Conservation (phyloP, 1,140 invertebrate genomes). For the Zaprionus lachaisei region DNA sequence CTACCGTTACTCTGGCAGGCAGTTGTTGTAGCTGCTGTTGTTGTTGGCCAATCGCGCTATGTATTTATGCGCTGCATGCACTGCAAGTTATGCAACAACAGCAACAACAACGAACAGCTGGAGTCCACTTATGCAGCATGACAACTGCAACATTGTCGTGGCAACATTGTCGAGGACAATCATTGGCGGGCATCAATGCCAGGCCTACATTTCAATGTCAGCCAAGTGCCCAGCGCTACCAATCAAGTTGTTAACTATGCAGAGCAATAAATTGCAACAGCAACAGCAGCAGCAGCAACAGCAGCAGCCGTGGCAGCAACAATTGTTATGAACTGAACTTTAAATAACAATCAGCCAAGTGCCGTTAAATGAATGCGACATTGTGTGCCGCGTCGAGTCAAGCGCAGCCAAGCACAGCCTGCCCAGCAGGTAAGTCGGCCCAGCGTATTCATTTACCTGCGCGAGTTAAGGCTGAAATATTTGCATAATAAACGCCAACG, state of each 20-base stretch:
- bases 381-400: constrained; percentile 47
- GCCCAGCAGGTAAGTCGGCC: constrained; percentile 35
- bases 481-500: constrained; percentile 82
- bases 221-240: constrained; percentile 76
- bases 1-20: constrained; percentile 61
- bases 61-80: constrained; percentile 79
- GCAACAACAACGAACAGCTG: constrained; percentile 42
- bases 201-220: constrained; percentile 82
- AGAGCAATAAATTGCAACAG: constrained; percentile 71
- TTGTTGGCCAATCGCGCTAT: constrained; percentile 54
- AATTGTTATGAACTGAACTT: constrained; percentile 82
- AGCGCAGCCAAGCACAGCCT: constrained; percentile 13
- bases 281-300: constrained; percentile 36
- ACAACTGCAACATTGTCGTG: constrained; percentile 58
- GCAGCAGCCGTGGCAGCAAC: constrained; percentile 38
- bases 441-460: constrained; percentile 72
- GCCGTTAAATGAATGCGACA: constrained; percentile 82
- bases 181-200: constrained; percentile 78
- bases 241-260: constrained; percentile 82
- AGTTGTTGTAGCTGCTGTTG: constrained; percentile 23
- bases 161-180: constrained; percentile 61
- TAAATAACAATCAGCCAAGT: constrained; percentile 82
- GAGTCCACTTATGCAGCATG: constrained; percentile 57
- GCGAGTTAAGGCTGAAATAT: constrained; percentile 78
- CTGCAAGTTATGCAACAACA: constrained; percentile 78